Conservation (phyloP, 2,113 vertebrate species). For the Peromyscus californicus region DNA sequence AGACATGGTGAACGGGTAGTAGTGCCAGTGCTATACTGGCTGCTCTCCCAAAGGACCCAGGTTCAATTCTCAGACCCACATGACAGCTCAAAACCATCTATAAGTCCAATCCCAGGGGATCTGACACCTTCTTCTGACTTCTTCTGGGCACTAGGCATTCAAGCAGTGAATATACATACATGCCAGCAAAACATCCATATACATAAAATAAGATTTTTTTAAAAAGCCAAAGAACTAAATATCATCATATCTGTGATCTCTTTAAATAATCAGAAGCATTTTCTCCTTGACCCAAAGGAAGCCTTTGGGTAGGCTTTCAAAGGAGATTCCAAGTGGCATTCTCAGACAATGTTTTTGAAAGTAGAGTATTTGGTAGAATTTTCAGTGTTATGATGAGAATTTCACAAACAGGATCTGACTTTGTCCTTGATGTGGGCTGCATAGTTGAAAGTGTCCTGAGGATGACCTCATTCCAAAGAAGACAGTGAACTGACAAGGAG, state of each 20-base stretch:
- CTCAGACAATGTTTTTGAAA: slow-evolving; percentile 30
- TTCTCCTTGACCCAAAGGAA: neutral
- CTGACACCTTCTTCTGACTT: neutral
- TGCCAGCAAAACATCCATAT: neutral
- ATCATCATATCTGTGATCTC: neutral
- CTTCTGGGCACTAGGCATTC: neutral
- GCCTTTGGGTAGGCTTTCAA: neutral
- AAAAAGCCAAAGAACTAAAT: slow-evolving; percentile 1
- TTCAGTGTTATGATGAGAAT: neutral
- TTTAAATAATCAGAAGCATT: neutral
- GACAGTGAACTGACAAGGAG: neutral
- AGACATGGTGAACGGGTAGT: no score
- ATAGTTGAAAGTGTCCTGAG: neutral
- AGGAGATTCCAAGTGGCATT: neutral
- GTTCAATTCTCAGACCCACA: neutral
- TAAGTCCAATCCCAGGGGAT: neutral
- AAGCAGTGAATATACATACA: neutral
- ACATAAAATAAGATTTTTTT: neutral
- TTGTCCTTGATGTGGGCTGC: neutral
- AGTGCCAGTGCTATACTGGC: neutral
- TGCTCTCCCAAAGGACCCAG: neutral
- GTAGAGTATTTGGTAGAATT: neutral
- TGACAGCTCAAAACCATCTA: neutral
- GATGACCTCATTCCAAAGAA: neutral
- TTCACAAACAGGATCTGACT: slow-evolving; percentile 1